Conservation (phyloP, 92 coral and sea anemone species). For the Umimayanthus kanabou region DNA sequence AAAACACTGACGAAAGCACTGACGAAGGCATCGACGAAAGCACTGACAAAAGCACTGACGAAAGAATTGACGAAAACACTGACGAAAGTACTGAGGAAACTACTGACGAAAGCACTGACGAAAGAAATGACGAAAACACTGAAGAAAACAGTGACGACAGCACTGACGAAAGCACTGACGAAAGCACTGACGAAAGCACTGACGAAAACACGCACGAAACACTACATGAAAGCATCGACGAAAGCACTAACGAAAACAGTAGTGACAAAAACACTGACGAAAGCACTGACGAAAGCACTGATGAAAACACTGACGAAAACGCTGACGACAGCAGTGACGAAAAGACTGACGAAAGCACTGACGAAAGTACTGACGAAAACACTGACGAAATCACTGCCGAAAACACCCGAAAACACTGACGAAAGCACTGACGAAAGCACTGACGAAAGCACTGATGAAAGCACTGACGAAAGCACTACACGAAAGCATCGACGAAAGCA, state of each 20-base stretch:
- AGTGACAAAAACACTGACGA: too few relatives aligned
- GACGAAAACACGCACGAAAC: background rate
- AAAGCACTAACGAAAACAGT: background rate
- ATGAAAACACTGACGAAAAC: too few relatives aligned
- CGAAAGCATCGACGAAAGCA: too few relatives aligned
- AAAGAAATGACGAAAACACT: background rate
- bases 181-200: background rate
- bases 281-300: too few relatives aligned
- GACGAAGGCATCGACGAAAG: background rate
- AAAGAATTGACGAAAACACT: background rate
- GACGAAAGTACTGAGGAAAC: background rate
- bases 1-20: background rate
- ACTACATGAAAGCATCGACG: too few relatives aligned
- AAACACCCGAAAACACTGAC: background rate
- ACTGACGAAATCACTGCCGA: background rate
- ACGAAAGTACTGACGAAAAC: too few relatives aligned
- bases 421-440: background rate
- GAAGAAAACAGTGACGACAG: background rate
- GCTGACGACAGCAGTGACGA: too few relatives aligned
- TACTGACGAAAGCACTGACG: background rate
- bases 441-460: background rate
- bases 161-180: background rate
- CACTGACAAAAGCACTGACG: background rate
- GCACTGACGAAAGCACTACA: too few relatives aligned
- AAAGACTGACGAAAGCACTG: too few relatives aligned